Evolutionary conservation across 2,888 invertebrate species (phyloP).

Genomic region (Oligia latruncula): DNA sequence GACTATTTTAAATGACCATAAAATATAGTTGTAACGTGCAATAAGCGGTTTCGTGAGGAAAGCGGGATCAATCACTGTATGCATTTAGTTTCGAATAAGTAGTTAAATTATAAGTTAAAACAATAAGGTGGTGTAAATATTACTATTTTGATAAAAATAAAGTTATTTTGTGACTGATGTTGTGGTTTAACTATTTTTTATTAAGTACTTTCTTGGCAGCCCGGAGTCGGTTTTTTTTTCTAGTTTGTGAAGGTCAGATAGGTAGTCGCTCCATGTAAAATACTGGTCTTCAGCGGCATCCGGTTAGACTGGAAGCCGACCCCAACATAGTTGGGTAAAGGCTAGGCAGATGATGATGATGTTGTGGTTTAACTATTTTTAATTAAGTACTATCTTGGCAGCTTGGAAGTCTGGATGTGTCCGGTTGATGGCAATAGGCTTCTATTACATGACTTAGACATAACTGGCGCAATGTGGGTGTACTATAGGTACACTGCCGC

Average conservation of each 20-base stretch:
- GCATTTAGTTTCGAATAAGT: slow-evolving; percentile 81
- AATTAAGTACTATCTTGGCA: not conserved
- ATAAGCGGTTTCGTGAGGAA: slow-evolving; percentile 65
- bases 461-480: no score
- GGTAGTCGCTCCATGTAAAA: no score
- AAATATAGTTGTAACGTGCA: slow-evolving; percentile 65
- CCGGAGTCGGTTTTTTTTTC: no score
- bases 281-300: no score
- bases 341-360: slow-evolving; percentile 23
- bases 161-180: slow-evolving; percentile 76
- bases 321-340: no score
- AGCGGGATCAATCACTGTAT: slow-evolving; percentile 77
- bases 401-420: no score
- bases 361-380: slow-evolving; percentile 20
- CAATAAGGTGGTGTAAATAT: slow-evolving; percentile 81
- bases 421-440: no score
- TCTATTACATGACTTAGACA: no score
- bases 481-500: no score
- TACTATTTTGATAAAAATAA: slow-evolving; percentile 76
- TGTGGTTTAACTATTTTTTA: slow-evolving; percentile 23
- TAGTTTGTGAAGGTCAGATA: no score
- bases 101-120: slow-evolving; percentile 64
- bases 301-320: no score
- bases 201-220: not conserved
- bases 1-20: slow-evolving; percentile 62